Conservation (phyloP, 2,888 invertebrate species). For the Drosophila greeni region DNA sequence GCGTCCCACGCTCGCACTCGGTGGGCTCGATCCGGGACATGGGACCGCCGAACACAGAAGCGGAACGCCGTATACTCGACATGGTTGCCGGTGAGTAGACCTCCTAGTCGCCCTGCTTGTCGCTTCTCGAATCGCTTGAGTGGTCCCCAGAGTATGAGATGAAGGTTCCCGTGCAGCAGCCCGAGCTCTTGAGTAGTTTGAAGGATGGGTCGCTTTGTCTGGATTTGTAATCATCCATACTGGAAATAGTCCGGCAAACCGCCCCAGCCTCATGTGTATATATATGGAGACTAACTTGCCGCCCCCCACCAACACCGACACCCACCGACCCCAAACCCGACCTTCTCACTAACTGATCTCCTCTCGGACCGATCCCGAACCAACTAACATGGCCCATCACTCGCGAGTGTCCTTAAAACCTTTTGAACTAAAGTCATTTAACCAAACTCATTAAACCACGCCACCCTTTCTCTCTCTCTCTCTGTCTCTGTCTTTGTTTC, state of each 20-base stretch:
- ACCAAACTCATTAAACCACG: conserved; percentile 59
- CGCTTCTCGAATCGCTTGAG: conserved; percentile 24
- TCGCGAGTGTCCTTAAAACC: conserved; percentile 70
- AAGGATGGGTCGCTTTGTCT: conserved; percentile 19
- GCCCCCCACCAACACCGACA: conserved; percentile 50
- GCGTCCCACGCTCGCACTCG: conserved; percentile 83
- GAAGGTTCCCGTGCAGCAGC: conserved; percentile 35
- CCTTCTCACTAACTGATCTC: conserved; percentile 50
- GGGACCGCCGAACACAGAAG: conserved; percentile 82
- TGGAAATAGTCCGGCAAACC: conserved; percentile 9
- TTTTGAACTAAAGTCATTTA: conserved; percentile 65
- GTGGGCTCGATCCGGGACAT: conserved; percentile 88
- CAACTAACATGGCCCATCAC: conserved; percentile 41
- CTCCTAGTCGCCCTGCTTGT: conserved; percentile 6
- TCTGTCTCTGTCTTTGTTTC: conserved; percentile 55
- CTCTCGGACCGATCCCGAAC: conserved; percentile 39
- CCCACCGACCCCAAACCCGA: conserved; percentile 46
- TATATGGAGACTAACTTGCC: conserved; percentile 60
- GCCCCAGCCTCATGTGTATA: conserved; percentile 41
- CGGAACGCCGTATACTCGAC: conserved; percentile 86
- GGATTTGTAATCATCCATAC: not conserved
- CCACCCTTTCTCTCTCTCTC: conserved; percentile 55
- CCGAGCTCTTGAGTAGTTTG: conserved; percentile 4
- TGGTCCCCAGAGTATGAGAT: conserved; percentile 25
- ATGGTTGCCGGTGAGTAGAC: conserved; percentile 81